Evolutionary conservation across 1,140 invertebrate species (phyloP).

Genomic region (Papilio dardanus): DNA sequence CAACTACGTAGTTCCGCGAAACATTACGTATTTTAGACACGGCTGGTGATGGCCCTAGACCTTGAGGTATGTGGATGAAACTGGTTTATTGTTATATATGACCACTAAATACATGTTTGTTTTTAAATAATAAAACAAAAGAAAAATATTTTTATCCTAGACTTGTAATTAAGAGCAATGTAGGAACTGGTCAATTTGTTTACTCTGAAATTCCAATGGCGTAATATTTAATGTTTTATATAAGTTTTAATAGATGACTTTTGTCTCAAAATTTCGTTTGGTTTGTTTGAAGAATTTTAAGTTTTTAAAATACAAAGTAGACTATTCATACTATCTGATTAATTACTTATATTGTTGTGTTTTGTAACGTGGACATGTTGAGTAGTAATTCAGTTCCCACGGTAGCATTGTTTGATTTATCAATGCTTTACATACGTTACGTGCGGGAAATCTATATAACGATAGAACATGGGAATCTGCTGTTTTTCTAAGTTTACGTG

Average conservation of each 20-base stretch:
- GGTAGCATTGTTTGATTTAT: background rate
- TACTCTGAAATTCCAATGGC: no score
- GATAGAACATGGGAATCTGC: background rate
- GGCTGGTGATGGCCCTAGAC: background rate
- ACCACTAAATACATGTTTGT: background rate
- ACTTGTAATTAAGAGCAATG: no score
- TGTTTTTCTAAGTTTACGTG: background rate
- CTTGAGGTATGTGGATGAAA: background rate
- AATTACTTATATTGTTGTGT: no score
- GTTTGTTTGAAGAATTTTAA: no score
- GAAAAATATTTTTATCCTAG: no score
- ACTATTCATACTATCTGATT: background rate
- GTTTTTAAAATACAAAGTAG: background rate
- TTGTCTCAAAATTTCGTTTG: no score
- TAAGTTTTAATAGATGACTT: no score
- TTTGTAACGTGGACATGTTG: background rate
- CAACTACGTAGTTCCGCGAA: background rate
- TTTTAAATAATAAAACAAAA: background rate
- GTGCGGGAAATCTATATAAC: background rate
- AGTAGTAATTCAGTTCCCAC: conserved; percentile 1
- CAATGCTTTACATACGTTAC: background rate
- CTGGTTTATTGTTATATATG: conserved; percentile 2
- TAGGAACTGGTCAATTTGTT: no score
- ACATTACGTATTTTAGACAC: conserved; percentile 16
- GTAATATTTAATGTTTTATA: no score